Base-by-base conservation (phyloP, 2,888 invertebrate genomes). In the Sacculina carcini region DNA sequence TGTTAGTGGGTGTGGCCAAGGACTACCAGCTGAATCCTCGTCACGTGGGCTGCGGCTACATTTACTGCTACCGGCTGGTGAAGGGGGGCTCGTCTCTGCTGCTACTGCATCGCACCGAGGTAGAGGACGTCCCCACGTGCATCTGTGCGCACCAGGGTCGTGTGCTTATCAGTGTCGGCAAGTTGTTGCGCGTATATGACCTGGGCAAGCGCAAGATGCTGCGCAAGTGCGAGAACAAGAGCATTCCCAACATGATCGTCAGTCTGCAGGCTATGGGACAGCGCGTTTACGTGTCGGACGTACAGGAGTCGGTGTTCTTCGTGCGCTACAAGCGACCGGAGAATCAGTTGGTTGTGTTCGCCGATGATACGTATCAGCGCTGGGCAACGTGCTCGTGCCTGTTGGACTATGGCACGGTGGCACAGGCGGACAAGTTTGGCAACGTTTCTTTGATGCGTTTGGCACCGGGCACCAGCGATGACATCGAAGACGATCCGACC, bases 401-500 rank as follows among this genome's bases (percentile, higher is more conserved):
- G 50, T 68, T 99, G 48, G 98, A 99, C 69, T 96, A 92, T 61
- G 87, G 90, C 62, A 94, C 94, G 1, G 79, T 94, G 16, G 94
- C 92, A 0, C 79, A 85, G 54, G 85, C 90, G 7, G 98, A 98
- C 66, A 98, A 98, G 67, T 99, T 96, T 70, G 98, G 96, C 31
- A 98, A 92, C 63, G 73, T 99, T 58, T 76, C 84, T 52, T 77
- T 98, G 52, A 80, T 92, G 61, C 73, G 92, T 42, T 65, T 94
- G 51, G 89, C 96, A 0, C 76, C 79, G 51, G 85, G 86, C 53
- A 81, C 90, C 2, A 83, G 82, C 26, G 98, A 98, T 66, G 96
- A 98, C 63, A 90, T 98, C 0, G 96, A 98, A 64, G 98, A 99
- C 67, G 98, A 99, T 68, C 98, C 96, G 1, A 96, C 96, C 0